Base-by-base conservation (phyloP, 2,113 vertebrate species). In the Acanthisitta chloris region DNA sequence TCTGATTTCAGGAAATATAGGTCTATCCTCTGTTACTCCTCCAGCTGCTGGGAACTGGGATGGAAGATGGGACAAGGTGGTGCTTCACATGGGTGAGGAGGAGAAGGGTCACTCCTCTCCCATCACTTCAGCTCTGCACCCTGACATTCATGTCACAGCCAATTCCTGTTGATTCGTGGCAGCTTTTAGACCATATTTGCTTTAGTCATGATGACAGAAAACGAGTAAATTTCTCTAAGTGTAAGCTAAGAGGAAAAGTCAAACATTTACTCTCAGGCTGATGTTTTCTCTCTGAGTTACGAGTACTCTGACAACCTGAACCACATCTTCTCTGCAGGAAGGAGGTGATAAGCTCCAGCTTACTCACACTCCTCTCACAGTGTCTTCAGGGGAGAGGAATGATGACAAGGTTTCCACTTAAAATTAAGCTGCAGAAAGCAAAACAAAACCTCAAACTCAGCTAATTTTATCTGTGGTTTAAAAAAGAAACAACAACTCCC, bases 381-480 rank as follows among this genome's bases (percentile, higher is more conserved):
- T 11, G 36, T 74, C 92, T 95, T 92, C 89, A 76, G 61, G 86
- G 92, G 40, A 84, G 67, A 78, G 82, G 54, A 83, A 28, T 8
- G 59, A 95, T 90, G 93, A 93, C 94, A 88, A 90, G 64, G 33
- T 74, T 83, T 64, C 72, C 86, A 81, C 73, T 90, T 66, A 71
- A 93, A 94, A 92, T 81, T 59, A 52, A 81, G 64, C 92, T 81
- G 76, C 82, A 86, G 64, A 93, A 88, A 33, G 82, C 92, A 96
- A 78, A 95, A 81, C 14, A 34, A 66, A 93, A 33, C 78, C 78
- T 88, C 69, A 31, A 61, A 55, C 83, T 93, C 94, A 86, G 92
- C 95, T 94, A 91, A 17, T 96, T 97, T 95, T 81, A 86, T 88
- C 93, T 64, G 85, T 23, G 72, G 90, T 81, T 96, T 81, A 55